Evolutionary conservation across 2,797 vertebrate genomes (phyloP).

Genomic region (Remorina albescens): DNA sequence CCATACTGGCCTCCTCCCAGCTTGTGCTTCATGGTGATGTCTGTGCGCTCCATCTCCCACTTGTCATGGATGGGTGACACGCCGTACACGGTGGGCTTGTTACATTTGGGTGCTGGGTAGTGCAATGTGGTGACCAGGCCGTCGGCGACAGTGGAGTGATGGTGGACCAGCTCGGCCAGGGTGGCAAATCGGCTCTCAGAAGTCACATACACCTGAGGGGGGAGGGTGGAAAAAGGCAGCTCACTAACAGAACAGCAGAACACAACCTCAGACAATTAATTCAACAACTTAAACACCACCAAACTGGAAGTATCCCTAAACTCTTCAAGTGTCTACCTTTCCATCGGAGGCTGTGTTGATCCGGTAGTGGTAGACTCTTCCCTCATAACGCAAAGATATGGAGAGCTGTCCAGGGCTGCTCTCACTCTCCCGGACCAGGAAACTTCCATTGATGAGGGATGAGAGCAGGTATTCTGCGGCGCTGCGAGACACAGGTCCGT

Average conservation of each 20-base stretch:
- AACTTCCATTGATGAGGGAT: conserved; percentile 98
- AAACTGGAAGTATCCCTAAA: neutral
- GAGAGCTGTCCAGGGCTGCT: conserved; percentile 98
- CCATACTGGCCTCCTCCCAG: conserved; percentile 98
- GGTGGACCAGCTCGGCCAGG: conserved; percentile 96
- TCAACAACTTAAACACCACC: neutral
- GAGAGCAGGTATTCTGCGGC: conserved; percentile 97
- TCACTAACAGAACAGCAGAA: neutral
- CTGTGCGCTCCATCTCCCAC: conserved; percentile 99
- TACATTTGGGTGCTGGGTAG: conserved; percentile 99
- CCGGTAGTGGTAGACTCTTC: conserved; percentile 99
- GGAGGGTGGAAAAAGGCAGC: neutral
- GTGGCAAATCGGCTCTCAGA: conserved; percentile 98
- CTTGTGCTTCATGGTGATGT: conserved; percentile 99
- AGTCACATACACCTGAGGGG: conserved; percentile 93
- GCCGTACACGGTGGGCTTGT: conserved; percentile 98
- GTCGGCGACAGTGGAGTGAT: conserved; percentile 98
- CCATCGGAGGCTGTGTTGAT: conserved; percentile 96
- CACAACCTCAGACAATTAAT: neutral
- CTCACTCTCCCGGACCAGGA: conserved; percentile 97
- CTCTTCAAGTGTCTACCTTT: conserved; percentile 86
- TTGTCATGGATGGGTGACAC: conserved; percentile 99
- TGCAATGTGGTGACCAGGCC: conserved; percentile 98
- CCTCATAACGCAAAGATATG: conserved; percentile 98
- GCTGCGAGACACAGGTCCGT: conserved; percentile 96